These are phyloP conservation scores for Hirtodrosophila cameraria DNA, from an alignment of 2,888 invertebrate species.

Conservation along the genomic window DNA sequence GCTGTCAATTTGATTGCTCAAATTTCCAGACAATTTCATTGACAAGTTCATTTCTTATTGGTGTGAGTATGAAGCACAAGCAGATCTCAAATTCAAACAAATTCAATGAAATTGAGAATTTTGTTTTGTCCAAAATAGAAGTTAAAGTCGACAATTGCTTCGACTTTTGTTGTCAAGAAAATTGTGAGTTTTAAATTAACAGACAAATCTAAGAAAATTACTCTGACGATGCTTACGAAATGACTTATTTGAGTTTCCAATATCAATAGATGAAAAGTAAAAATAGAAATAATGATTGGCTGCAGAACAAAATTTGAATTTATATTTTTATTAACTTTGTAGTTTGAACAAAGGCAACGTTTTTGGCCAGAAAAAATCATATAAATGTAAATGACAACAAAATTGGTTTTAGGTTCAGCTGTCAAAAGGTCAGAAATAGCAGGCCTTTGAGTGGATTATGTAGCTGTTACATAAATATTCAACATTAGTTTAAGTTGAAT, in stretches of 20 bases:
- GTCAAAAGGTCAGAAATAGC: slow-evolving; percentile 9
- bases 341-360: background rate
- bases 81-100: slow-evolving; percentile 37
- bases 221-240: slow-evolving; percentile 35
- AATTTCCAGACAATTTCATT: slow-evolving; percentile 47
- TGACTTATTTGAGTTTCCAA: slow-evolving; percentile 38
- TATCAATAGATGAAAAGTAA: slow-evolving; percentile 10
- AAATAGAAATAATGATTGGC: slow-evolving; percentile 54
- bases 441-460: slow-evolving; percentile 7
- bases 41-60: slow-evolving; percentile 57
- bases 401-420: slow-evolving; percentile 39
- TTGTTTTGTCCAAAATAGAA: slow-evolving; percentile 17
- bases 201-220: background rate
- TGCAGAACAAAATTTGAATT: slow-evolving; percentile 7
- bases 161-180: slow-evolving; percentile 31
- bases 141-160: slow-evolving; percentile 2
- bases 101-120: slow-evolving; percentile 40
- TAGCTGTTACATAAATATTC: slow-evolving; percentile 8
- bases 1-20: slow-evolving; percentile 30
- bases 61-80: background rate
- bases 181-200: slow-evolving; percentile 33
- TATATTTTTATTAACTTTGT: no score
- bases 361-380: slow-evolving; percentile 21
- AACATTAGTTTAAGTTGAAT: slow-evolving; percentile 31
- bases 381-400: slow-evolving; percentile 47